These are phyloP conservation scores for Hydrozoanthus gracilis DNA, from an alignment of 92 coral and sea anemone genomes.

Conservation along the genomic window DNA sequence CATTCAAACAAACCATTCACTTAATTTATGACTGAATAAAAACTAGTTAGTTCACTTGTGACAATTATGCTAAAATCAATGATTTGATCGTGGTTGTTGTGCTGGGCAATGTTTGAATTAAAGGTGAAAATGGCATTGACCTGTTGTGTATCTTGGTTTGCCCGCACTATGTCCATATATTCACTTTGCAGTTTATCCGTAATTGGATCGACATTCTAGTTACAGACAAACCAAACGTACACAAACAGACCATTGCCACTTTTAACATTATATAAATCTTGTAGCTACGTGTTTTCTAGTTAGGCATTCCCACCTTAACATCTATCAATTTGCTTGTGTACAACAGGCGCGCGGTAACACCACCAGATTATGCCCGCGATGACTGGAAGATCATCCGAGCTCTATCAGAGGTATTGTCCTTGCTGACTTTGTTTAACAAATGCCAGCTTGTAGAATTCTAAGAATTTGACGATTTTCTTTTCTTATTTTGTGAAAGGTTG, in stretches of 20 bases:
- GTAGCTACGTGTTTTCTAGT: too few species aligned
- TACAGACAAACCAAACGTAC: too few species aligned
- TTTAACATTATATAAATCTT: too few species aligned
- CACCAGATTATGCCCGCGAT: conserved; percentile 93
- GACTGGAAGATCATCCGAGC: conserved; percentile 99
- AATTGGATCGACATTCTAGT: too few species aligned
- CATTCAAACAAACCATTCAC: background rate
- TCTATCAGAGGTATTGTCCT: conserved; percentile 83
- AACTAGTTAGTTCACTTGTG: background rate
- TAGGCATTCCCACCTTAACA: background rate
- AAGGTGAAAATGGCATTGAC: too few species aligned
- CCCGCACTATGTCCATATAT: too few species aligned
- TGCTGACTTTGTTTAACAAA: background rate
- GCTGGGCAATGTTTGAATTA: too few species aligned
- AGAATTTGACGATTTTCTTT: background rate
- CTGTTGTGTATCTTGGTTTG: too few species aligned
- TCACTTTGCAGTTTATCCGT: too few species aligned
- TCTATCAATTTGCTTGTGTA: conserved; percentile 4
- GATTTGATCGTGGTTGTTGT: background rate
- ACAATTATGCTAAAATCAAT: background rate
- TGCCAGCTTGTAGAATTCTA: background rate
- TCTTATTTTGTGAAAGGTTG: conserved; percentile 59
- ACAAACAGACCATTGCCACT: too few species aligned
- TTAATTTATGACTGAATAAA: background rate
- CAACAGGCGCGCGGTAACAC: conserved; percentile 94